phyloP scores from a whole-genome alignment of 1,140 invertebrate species.

The Trichonephila clavata region DNA sequence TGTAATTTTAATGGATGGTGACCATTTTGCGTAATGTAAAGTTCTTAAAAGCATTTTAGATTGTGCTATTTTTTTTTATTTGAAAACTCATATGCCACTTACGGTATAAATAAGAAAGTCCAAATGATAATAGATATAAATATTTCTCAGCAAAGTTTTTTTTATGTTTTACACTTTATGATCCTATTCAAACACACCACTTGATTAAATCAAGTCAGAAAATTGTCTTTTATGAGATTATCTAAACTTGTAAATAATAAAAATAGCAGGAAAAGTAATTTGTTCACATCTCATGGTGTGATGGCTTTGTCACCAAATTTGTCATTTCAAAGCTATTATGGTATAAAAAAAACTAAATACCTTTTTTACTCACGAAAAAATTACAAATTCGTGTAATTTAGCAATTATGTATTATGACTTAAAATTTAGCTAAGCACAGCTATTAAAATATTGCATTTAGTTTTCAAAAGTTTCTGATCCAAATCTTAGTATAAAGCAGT shows the following conservation, averaged over 20 bases:
- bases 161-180: not conserved
- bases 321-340: too few relatives aligned
- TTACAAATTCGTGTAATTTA: too few relatives aligned
- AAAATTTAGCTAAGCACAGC: too few relatives aligned
- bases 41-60: slow-evolving; percentile 1
- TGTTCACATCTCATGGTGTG: too few relatives aligned
- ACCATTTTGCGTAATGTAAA: not conserved
- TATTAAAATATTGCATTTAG: too few relatives aligned
- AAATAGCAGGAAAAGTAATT: not conserved
- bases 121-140: not conserved
- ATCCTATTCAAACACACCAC: not conserved
- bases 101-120: not conserved
- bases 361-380: too few relatives aligned
- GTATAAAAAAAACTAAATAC: too few relatives aligned
- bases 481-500: too few relatives aligned
- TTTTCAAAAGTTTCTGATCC: too few relatives aligned
- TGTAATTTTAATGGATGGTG: slow-evolving; percentile 46
- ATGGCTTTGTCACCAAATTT: too few relatives aligned
- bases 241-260: not conserved
- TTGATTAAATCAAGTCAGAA: not conserved
- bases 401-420: too few relatives aligned
- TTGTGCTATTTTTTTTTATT: not conserved
- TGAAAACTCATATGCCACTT: not conserved
- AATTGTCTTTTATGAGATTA: not conserved
- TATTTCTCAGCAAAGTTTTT: not conserved